phyloP scores from a whole-genome alignment of 37 sponge, comb jelly and placozoan genomes.

The Crambe crambe region DNA sequence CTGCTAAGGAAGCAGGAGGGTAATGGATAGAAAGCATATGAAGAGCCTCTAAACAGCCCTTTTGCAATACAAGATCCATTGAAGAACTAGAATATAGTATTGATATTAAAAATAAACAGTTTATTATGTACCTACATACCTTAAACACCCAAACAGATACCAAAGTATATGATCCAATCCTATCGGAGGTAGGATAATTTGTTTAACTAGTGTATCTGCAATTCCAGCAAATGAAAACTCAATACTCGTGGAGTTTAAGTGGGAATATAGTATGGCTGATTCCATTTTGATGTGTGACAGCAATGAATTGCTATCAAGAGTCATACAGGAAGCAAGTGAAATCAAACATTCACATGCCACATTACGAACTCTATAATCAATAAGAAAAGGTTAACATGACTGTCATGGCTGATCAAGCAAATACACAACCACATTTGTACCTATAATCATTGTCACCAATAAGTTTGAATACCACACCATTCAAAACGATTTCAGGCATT shows the following conservation, averaged over 20 bases:
- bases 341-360: conserved; percentile 36
- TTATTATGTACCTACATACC: background rate
- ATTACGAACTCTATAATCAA: conserved; percentile 30
- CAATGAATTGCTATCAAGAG: conserved; percentile 6
- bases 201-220: conserved; percentile 10
- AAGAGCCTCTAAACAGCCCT: conserved; percentile 64
- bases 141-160: conserved; percentile 27
- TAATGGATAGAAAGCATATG: conserved; percentile 29
- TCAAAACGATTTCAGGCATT: conserved; percentile 25
- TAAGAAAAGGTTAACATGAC: background rate
- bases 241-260: background rate
- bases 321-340: conserved; percentile 24
- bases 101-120: background rate
- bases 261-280: conserved; percentile 11
- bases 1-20: conserved; percentile 58
- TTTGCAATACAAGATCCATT: conserved; percentile 26
- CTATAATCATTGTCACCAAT: conserved; percentile 55
- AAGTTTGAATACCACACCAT: conserved; percentile 29
- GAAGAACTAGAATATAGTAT: conserved; percentile 36
- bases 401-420: no score
- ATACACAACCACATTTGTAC: background rate
- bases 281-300: conserved; percentile 27
- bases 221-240: conserved; percentile 50
- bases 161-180: conserved; percentile 48
- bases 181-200: conserved; percentile 7